Base-by-base conservation (phyloP, 2,797 vertebrate genomes). In the Pipistrellus pygmaeus region DNA sequence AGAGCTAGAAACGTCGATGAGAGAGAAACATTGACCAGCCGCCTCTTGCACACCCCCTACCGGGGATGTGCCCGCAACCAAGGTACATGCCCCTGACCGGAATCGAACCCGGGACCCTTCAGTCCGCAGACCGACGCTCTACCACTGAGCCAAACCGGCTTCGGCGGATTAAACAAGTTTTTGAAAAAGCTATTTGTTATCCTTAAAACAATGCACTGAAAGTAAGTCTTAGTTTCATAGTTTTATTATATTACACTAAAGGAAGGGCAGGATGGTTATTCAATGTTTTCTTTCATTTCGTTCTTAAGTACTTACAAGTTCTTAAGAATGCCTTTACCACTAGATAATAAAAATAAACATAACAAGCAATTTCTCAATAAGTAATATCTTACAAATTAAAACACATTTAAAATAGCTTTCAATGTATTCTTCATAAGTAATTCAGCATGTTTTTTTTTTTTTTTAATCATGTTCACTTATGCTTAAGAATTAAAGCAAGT, bases 201-300 rank as follows among this genome's bases (percentile, higher is more conserved):
- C 81, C 95, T 87, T 83, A 94, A 96, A 97, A 97, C 95, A 96
- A 97, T 68, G 97, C 96, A 98, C 95, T 88, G 87, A 85, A 95
- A 96, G 92, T 95, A 87, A 95, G 62, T 64, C 62, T 64, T 64
- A 64, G n/a, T n/a, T 64, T 64, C 30, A 64, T 30, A 9, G n/a
- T 94, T 96, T 98, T 97, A 90, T 98, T 97, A 53, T 97, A 97
- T 97, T 98, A 98, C 98, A 98, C 98, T 98, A 97, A 95, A 98
- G 98, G 97, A 98, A 98, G 97, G 98, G 97, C 90, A 84, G 96
- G 97, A 94, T 85, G 97, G 96, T 97, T 97, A 97, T 92, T 97
- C 95, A 97, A 97, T 90, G 90, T 92, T 64, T 14, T 94, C 87
- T 90, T 95, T 96, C 95, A 90, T 86, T 96, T 85, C 86, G 89